phyloP scores from a whole-genome alignment of 1,140 invertebrate genomes.

The Thereuonema tuberculata region DNA sequence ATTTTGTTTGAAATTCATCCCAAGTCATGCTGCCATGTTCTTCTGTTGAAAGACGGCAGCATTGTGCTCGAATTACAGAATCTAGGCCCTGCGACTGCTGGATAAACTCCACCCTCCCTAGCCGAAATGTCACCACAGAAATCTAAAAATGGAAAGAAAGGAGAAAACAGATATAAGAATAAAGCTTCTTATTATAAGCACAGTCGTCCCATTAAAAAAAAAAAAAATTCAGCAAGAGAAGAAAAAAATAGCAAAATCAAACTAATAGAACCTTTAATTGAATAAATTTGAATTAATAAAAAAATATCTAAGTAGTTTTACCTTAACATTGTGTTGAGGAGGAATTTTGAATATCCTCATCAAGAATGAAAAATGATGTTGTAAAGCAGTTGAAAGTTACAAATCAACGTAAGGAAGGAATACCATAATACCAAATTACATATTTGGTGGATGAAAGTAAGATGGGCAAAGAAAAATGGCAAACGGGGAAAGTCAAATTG shows the following conservation, averaged over 20 bases:
- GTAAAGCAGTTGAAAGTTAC: too few relatives aligned
- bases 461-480: too few relatives aligned
- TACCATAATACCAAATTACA: too few relatives aligned
- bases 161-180: not conserved
- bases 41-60: slow-evolving; percentile 55
- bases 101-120: slow-evolving; percentile 66
- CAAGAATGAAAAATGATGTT: too few relatives aligned
- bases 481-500: too few relatives aligned
- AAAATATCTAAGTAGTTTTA: too few relatives aligned
- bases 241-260: slow-evolving; percentile 10
- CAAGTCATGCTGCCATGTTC: slow-evolving; percentile 77
- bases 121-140: slow-evolving; percentile 60
- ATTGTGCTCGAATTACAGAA: slow-evolving; percentile 58
- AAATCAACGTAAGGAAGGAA: too few relatives aligned
- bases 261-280: too few relatives aligned
- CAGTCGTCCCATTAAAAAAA: not conserved
- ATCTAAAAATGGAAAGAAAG: slow-evolving; percentile 41
- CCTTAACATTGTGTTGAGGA: too few relatives aligned
- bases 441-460: too few relatives aligned
- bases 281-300: too few relatives aligned
- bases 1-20: slow-evolving; percentile 68
- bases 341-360: too few relatives aligned
- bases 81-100: slow-evolving; percentile 59
- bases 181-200: not conserved
- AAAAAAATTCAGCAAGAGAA: slow-evolving; percentile 10